Base-by-base conservation (phyloP, 2,888 invertebrate species). In the Eumerus sabulonum region DNA sequence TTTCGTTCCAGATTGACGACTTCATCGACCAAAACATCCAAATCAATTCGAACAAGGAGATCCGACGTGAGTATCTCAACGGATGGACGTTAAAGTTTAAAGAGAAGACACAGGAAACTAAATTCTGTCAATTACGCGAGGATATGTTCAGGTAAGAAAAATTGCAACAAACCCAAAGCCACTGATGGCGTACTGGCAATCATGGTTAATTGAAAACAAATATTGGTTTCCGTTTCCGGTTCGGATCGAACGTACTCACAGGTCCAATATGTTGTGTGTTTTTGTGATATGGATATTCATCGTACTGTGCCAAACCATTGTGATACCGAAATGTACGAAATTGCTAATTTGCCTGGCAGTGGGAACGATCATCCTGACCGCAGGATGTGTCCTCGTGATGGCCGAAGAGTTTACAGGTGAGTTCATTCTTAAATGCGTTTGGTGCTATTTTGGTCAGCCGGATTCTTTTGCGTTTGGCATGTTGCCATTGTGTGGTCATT, bases 241-340 rank as follows among this genome's bases (percentile, higher is more conserved):
- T 40, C 12, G 27, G 2, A 4, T 2, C 27, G 27, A 27, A 27
- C 27, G 7, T 27, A 27, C 27, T n/a, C n/a, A 42, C 60, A 88
- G 88, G 86, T 97, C 97, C 13, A 98, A 98, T 88, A 95, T 98
- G 91, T 91, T 96, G 86, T 97, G 97, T 90, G 96, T 97, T 85
- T 94, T 96, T 86, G 92, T 97, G 83, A 93, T 98, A 81, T 97
- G 98, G 96, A 89, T 97, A 50, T 95, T 96, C 86, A 95, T 97
- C 57, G 93, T 95, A 1, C 90, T 93, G 57, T 94, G 94, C 79
- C 96, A 96, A 88, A 90, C 92, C 48, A 91, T 94, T 59, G 93
- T 95, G 85, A 92, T 94, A 84, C 94, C 93, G 66, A 91, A 93
- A 82, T 93, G 93, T 85, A 88, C 88, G 27, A 85, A 89, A 54